Conservation (phyloP, 2,113 vertebrate genomes). For the Pleuronectes platessa region DNA sequence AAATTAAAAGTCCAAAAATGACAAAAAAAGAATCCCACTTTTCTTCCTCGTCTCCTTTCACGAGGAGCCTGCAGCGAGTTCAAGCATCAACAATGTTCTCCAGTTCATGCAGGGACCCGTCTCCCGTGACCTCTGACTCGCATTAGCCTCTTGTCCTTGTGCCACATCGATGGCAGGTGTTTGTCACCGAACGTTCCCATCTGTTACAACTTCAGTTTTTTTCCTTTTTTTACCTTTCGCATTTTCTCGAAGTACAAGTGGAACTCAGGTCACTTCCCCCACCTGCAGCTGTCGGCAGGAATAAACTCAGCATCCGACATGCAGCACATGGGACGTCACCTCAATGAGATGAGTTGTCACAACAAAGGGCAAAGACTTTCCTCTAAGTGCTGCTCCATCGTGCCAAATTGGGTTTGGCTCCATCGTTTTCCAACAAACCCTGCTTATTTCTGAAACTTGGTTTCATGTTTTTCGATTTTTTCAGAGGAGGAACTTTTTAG, state of each 20-base stretch:
- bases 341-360: constrained; percentile 33
- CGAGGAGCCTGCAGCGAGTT: constrained; percentile 2
- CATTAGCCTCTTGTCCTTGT: constrained; percentile 17
- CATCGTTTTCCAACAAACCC: not conserved
- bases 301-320: constrained; percentile 11
- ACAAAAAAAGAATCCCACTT: no score
- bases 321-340: constrained; percentile 9
- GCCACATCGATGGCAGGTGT: not conserved
- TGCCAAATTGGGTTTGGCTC: not conserved
- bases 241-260: constrained; percentile 21
- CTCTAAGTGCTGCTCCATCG: not conserved
- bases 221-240: not conserved
- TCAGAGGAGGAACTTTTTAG: not conserved
- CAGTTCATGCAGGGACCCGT: not conserved
- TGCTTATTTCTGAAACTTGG: not conserved
- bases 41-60: no score
- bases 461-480: no score
- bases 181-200: not conserved
- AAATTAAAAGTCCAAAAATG: not conserved
- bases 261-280: constrained; percentile 47
- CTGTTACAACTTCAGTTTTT: not conserved
- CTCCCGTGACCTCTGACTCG: constrained; percentile 37
- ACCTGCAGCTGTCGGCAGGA: constrained; percentile 31
- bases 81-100: constrained; percentile 9
- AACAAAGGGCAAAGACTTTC: not conserved